Conservation (phyloP, 92 coral and sea anemone species). For the Pocillopora grandis region DNA sequence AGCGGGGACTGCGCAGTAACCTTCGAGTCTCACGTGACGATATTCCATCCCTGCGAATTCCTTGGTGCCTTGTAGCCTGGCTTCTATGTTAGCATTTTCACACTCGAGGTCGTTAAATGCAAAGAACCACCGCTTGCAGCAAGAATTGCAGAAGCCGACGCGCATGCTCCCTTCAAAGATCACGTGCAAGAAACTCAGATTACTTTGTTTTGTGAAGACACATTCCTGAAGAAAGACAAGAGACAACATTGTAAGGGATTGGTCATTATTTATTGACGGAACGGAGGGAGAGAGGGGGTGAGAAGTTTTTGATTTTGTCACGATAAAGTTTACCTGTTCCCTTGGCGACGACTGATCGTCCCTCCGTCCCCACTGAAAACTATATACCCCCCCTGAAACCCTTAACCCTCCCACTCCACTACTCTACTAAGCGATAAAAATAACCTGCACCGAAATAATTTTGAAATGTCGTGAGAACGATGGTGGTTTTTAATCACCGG, state of each 20-base stretch:
- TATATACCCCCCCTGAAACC: too few species aligned
- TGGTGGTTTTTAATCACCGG: too few species aligned
- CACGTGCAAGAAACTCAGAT: constrained; percentile 60
- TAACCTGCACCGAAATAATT: too few species aligned
- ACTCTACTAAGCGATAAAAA: too few species aligned
- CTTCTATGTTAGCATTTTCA: constrained; percentile 55
- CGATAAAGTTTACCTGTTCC: too few species aligned
- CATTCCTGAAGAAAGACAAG: constrained; percentile 55
- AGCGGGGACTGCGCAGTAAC: constrained; percentile 74
- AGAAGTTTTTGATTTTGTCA: too few species aligned
- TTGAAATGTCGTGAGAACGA: too few species aligned
- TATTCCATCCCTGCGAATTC: constrained; percentile 58
- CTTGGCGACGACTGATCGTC: too few species aligned
- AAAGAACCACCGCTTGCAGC: constrained; percentile 85
- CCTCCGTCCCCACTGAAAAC: too few species aligned
- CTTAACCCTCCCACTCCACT: too few species aligned
- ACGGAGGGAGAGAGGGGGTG: too few species aligned
- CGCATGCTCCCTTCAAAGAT: constrained; percentile 82
- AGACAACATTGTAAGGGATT: background rate
- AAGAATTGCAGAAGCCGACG: constrained; percentile 69
- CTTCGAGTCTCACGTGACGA: constrained; percentile 74
- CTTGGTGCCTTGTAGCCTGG: constrained; percentile 62
- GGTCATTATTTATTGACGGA: too few species aligned
- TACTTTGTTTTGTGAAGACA: constrained; percentile 49
- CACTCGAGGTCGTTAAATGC: constrained; percentile 64